These are phyloP conservation scores for Callosobruchus maculatus DNA, from an alignment of 2,888 invertebrate genomes.

Conservation along the genomic window DNA sequence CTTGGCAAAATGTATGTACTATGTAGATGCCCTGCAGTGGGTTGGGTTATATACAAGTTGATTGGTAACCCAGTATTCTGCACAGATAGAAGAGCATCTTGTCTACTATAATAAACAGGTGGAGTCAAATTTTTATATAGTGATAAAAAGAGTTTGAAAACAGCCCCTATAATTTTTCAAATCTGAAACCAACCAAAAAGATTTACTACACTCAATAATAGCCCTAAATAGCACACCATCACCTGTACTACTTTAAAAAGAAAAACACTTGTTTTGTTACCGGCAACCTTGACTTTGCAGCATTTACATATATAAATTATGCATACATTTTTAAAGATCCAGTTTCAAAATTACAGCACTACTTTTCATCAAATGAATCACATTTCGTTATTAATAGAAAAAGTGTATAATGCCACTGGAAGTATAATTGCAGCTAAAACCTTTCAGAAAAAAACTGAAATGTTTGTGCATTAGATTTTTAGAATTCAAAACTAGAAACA, in stretches of 20 bases:
- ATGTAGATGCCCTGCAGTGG: too few species aligned
- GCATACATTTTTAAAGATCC: neutral
- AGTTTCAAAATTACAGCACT: neutral
- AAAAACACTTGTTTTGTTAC: neutral
- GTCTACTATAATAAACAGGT: too few species aligned
- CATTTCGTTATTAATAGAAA: neutral
- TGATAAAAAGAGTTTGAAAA: too few species aligned
- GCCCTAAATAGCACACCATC: too few species aligned
- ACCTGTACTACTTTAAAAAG: neutral
- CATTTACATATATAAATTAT: neutral
- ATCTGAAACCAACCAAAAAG: too few species aligned
- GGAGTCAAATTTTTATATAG: too few species aligned
- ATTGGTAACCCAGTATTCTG: too few species aligned
- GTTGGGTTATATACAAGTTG: too few species aligned
- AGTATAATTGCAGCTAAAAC: neutral
- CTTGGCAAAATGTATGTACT: too few species aligned
- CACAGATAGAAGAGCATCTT: too few species aligned
- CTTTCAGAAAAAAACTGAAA: neutral
- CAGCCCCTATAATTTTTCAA: too few species aligned
- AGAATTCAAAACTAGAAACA: too few species aligned
- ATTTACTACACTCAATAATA: neutral
- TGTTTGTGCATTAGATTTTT: neutral
- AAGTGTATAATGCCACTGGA: neutral
- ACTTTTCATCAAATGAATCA: neutral
- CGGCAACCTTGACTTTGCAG: neutral